Base-by-base conservation (phyloP, 2,113 vertebrate species). In the Macrotis lagotis region DNA sequence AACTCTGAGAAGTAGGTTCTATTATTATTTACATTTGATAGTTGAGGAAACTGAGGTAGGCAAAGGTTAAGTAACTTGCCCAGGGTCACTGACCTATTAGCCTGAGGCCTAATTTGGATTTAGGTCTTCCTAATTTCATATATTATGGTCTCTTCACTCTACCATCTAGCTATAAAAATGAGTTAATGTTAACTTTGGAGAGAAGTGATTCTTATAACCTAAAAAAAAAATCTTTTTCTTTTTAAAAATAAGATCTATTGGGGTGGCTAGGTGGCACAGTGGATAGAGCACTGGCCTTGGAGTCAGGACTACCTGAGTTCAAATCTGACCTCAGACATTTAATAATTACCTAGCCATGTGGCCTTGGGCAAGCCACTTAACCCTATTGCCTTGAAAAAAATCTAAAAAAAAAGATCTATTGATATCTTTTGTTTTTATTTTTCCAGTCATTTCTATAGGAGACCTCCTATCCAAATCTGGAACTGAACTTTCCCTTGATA, bases 141-240 rank as follows among this genome's bases (percentile, higher is more conserved):
- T 44, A 74, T 16, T n/a, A 5, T 22, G 37, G 4, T 44, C 16
- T 22, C 19, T 44, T 19, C 16, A 74, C 66, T 44, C 6, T 74
- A 16, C 19, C 37, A 44, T 37, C 10, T 74, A 44, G 66, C 37
- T 22, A 74, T 44, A 74, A 94, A 96, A 47, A 19, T 55, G 88
- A 91, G 37, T 90, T 95, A 93, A 88, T 88, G 91, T 95, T 92
- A 89, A 94, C 9, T n/a, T 88, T 51, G 53, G 26, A 51, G 93
- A 92, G 93, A 92, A 88, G 1, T 37, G 47, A 91, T 25, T 90
- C 28, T 37, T 89, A 92, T 92, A 48, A 89, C 51, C 92, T 3
- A 88, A 92, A 89, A 94, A 91, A 50, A 83, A 16, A 6, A n/a
- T 83, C 31, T 66, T 83, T 83, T 83, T 7, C 44, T 44, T 83